Base-by-base conservation (phyloP, 2,888 invertebrate genomes). In the Andrena trimmerana region DNA sequence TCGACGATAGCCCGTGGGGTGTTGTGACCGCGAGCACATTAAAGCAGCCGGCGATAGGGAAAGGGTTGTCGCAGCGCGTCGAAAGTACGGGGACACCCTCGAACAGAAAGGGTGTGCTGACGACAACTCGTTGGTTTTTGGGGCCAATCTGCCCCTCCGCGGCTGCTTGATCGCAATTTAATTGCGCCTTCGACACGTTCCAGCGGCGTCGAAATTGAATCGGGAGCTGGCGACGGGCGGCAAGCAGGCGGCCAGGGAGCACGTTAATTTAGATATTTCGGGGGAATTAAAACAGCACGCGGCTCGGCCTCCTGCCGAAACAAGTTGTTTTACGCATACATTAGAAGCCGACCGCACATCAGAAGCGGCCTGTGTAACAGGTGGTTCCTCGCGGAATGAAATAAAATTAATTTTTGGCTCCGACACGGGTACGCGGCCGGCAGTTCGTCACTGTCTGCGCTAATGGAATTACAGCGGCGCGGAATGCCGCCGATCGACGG, bases 391-490 rank as follows among this genome's bases (percentile, higher is more conserved):
- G 42, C 20, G 29, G 36, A 78, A 78, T 74, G 77, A 84, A 82
- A 84, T 71, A 74, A 82, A 82, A 78, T 84, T 78, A 84, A 84
- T 82, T 83, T 82, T 84, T 75, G 71, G 70, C 31, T 13, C 54
- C 6, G 48, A 5, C 31, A 29, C 5, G 16, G 60, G 10, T 6
- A 16, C 4, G 7, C 67, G 24, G 62, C 2, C 7, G 27, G 68
- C 69, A 29, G 72, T 72, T 66, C 77, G 65, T 81, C 81, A 75
- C 66, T 82, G 81, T 82, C 82, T 52, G 29, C 57, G 65, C 63
- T 81, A 82, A 82, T 76, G 82, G 82, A 81, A 76, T 68, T 67
- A 74, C 59, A 70, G 8, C 10, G 67, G 16, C 72, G 66, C 63
- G 69, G 48, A 60, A 66, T 76, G 57, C 29, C 59, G n/a, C n/a